Percentiles rank a stretch among this genome's conserved stretches.
These are phyloP conservation scores for Sebastes glaucus DNA, from an alignment of 2,797 vertebrate genomes.

Conservation along the genomic window DNA sequence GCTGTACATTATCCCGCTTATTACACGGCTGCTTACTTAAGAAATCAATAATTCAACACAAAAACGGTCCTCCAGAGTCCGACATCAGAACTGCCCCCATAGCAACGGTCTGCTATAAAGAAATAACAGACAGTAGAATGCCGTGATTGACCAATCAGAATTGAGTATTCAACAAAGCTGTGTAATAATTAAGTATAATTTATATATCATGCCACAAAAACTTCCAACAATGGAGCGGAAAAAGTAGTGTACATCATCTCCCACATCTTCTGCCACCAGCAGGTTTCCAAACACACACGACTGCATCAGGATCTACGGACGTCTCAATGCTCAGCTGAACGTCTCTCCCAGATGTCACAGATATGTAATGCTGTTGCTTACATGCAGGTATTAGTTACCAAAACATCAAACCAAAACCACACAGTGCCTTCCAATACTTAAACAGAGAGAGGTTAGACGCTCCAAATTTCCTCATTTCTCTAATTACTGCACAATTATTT, in stretches of 20 bases:
- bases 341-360: neutral
- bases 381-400: conserved; percentile 16
- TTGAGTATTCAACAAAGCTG: too few relatives aligned
- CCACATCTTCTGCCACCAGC: neutral
- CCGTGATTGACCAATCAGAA: too few relatives aligned
- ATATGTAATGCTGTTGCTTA: neutral
- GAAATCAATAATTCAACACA: too few relatives aligned
- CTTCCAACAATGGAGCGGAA: neutral
- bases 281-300: neutral
- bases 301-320: neutral
- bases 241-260: neutral
- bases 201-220: too few relatives aligned
- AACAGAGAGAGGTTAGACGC: conserved; percentile 36
- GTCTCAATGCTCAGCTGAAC: neutral
- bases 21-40: too few relatives aligned
- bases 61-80: too few relatives aligned
- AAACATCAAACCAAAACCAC: conserved; percentile 27
- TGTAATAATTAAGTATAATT: neutral
- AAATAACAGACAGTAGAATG: too few relatives aligned
- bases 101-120: too few relatives aligned
- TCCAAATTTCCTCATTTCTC: conserved; percentile 42
- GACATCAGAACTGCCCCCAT: too few relatives aligned
- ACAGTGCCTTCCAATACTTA: conserved; percentile 2
- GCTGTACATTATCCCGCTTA: too few relatives aligned
- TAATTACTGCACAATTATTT: conserved; percentile 59